Conservation (phyloP, 1,140 invertebrate species). For the Drosophila parabipectinata region DNA sequence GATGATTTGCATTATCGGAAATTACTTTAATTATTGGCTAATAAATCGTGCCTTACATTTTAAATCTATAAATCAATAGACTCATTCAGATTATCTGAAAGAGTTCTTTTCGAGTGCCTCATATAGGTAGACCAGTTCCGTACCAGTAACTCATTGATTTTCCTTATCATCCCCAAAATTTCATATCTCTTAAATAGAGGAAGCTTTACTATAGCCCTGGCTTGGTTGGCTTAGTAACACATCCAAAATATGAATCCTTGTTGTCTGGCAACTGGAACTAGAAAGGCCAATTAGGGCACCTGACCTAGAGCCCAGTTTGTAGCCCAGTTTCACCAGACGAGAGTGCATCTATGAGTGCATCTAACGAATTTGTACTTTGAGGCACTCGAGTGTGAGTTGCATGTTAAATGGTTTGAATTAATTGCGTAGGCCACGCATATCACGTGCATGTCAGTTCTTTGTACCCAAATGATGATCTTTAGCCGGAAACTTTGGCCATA, state of each 20-base stretch:
- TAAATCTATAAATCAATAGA: conserved; percentile 26
- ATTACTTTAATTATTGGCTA: conserved; percentile 1
- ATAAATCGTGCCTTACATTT: conserved; percentile 23
- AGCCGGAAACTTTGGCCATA: conserved; percentile 26
- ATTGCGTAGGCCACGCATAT: conserved; percentile 69
- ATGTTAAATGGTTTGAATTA: conserved; percentile 68
- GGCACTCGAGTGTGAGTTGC: conserved; percentile 48
- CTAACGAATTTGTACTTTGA: conserved; percentile 52
- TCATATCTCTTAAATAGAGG: conserved; percentile 14
- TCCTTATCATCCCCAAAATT: conserved; percentile 17
- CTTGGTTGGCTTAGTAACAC: conserved; percentile 16
- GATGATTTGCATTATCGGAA: conserved; percentile 4
- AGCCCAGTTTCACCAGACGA: conserved; percentile 56
- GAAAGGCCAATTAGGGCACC: conserved; percentile 63
- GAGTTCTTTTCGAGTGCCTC: conserved; percentile 7
- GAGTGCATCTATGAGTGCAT: conserved; percentile 14
- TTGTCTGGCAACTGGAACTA: conserved; percentile 12
- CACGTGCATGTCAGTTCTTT: conserved; percentile 50
- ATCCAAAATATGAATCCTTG: conserved; percentile 25
- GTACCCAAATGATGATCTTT: conserved; percentile 16
- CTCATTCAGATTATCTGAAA: conserved; percentile 26
- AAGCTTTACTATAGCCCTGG: neutral
- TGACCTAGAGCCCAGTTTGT: conserved; percentile 71
- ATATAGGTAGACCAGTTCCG: neutral
- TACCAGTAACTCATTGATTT: conserved; percentile 10